Base-by-base conservation (phyloP, 2,888 invertebrate species). In the Andrena flavipes region DNA sequence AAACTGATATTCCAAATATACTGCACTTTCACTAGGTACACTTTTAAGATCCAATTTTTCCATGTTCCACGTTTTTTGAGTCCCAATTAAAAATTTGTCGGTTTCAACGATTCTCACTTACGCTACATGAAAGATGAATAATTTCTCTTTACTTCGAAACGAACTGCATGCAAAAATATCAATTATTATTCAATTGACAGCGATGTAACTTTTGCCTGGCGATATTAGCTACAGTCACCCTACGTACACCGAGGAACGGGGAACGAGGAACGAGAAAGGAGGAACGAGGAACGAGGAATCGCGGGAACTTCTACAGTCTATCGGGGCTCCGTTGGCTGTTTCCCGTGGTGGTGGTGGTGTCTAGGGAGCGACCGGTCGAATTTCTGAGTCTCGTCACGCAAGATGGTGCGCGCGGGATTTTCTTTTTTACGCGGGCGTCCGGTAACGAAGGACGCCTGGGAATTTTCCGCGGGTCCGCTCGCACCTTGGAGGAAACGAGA, bases 391-490 rank as follows among this genome's bases (percentile, higher is more conserved):
- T 42, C 67, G 85, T 88, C 89, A 88, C 87, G 89, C 88, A 83
- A 84, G 76, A 86, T 77, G 88, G 87, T 84, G 76, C 79, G 60
- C 81, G 62, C 85, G 69, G 81, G 87, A 87, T 87, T 89, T 85
- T 85, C 82, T 83, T 88, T 87, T 84, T 81, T 81, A 82, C 73
- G 80, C 85, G 77, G 65, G 67, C 65, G 80, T 78, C 71, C 77
- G 81, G 78, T 82, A 87, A 86, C 79, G 87, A 81, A 87, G 82
- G 82, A 80, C 82, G 86, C 83, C 76, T 88, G 86, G 91, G 89
- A 91, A 91, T 90, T 91, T 91, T 91, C 91, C 90, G 86, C 88
- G 82, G 75, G 71, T 77, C 64, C 68, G 86, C 79, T 84, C 69
- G 75, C 80, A 67, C 87, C 85, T 87, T 80, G 82, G 82, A 88